A percentile compares a stretch with the other conserved stretches of the same genome.
phyloP scores from a whole-genome alignment of 2,113 vertebrate genomes.

The Podarcis muralis region DNA sequence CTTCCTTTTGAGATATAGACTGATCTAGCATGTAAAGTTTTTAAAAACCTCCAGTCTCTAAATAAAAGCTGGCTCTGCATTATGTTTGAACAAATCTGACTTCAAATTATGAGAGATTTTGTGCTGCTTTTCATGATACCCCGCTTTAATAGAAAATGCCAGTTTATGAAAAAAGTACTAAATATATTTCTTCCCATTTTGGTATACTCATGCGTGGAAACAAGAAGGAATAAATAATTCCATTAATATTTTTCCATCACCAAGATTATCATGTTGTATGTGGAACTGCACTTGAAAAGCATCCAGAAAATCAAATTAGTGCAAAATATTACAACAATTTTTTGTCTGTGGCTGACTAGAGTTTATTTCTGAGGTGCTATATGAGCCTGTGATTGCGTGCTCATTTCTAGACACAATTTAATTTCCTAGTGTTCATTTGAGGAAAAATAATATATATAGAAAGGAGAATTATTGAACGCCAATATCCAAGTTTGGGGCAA shows the following conservation, averaged over 20 bases:
- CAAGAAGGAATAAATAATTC: constrained; percentile 1
- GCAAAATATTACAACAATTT: too few species aligned
- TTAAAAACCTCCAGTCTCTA: not conserved
- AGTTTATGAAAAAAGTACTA: constrained; percentile 8
- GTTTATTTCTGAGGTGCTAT: too few species aligned
- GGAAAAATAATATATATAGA: too few species aligned
- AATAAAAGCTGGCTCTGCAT: not conserved
- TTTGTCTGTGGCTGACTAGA: too few species aligned
- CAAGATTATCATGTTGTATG: constrained; percentile 4
- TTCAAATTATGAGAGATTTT: constrained; percentile 9
- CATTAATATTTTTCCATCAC: constrained; percentile 51
- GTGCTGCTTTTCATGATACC: not conserved
- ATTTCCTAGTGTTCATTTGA: too few species aligned
- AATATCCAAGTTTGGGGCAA: too few species aligned
- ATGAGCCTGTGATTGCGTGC: too few species aligned
- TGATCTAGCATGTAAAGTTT: not conserved
- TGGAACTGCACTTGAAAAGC: too few species aligned
- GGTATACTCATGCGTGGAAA: constrained; percentile 6
- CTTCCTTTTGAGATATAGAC: not conserved
- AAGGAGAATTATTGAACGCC: too few species aligned
- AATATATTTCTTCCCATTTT: not conserved
- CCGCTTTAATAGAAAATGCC: constrained; percentile 21
- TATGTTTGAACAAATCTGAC: not conserved
- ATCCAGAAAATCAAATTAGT: too few species aligned
- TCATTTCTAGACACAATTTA: too few species aligned